A percentile compares a stretch with the other conserved stretches of the same genome.
These are phyloP conservation scores for Tenrec ecaudatus DNA, from an alignment of 2,113 vertebrate genomes.

Conservation along the genomic window DNA sequence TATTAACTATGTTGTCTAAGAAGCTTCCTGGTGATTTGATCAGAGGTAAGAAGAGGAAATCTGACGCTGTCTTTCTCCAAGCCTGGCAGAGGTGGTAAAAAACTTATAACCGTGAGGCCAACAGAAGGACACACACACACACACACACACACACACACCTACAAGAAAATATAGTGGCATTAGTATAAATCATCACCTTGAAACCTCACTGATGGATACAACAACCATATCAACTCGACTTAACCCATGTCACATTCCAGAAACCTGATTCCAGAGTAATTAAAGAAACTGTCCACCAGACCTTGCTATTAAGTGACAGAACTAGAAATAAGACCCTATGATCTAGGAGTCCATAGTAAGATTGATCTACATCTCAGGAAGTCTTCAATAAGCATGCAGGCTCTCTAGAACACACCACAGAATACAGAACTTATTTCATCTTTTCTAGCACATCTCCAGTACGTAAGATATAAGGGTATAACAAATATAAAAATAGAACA, in stretches of 20 bases:
- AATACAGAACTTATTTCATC: neutral
- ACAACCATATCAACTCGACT: neutral
- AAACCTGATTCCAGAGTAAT: neutral
- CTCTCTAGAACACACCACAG: neutral
- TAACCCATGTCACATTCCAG: neutral
- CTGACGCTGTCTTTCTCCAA: neutral
- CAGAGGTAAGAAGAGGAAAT: neutral
- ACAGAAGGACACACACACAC: neutral
- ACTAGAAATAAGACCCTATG: neutral
- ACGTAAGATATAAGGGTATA: neutral
- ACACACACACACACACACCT: too few species aligned
- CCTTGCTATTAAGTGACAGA: neutral
- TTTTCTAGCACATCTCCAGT: neutral
- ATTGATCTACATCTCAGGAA: neutral
- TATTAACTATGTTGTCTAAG: conserved; percentile 13
- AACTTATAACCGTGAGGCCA: neutral
- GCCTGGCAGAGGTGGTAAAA: neutral
- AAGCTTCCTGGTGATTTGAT: neutral
- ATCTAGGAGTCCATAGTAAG: neutral
- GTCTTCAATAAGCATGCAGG: neutral
- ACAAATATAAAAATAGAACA: neutral
- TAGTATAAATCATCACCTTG: neutral
- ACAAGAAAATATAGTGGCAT: neutral
- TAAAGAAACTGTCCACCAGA: neutral
- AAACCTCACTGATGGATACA: neutral